A percentile compares a stretch with the other conserved stretches of the same genome.
Evolutionary conservation across 2,113 vertebrate genomes (phyloP).

Genomic region (Plecotus auritus): DNA sequence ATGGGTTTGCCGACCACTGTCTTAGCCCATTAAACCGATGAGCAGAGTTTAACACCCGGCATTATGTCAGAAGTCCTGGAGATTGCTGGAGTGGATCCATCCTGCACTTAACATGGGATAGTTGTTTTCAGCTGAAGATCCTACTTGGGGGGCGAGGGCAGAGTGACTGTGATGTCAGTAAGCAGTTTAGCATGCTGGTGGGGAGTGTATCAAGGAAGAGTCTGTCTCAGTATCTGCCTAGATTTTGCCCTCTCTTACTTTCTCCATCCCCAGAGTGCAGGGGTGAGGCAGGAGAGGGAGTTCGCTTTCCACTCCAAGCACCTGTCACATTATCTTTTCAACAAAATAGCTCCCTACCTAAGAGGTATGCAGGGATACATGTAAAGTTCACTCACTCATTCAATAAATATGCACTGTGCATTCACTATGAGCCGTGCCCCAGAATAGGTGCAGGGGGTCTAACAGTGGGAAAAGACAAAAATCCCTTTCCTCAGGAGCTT

Average conservation of each 20-base stretch:
- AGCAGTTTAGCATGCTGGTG: background rate
- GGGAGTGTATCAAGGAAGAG: background rate
- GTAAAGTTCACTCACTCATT: background rate
- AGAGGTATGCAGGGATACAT: background rate
- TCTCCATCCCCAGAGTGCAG: background rate
- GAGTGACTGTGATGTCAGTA: background rate
- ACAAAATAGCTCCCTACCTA: background rate
- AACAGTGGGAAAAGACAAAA: background rate
- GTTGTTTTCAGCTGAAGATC: background rate
- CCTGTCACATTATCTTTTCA: background rate
- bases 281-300: background rate
- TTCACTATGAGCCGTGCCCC: background rate
- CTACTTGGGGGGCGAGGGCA: background rate
- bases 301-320: background rate
- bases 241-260: background rate
- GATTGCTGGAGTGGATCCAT: background rate
- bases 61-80: background rate
- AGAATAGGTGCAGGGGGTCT: background rate
- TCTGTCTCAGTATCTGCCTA: background rate
- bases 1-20: too few relatives aligned
- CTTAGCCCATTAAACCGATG: background rate
- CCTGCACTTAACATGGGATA: background rate
- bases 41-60: background rate
- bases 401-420: background rate
- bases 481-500: background rate